phyloP scores from a whole-genome alignment of 2,888 invertebrate genomes.

The Orthosia gracilis region DNA sequence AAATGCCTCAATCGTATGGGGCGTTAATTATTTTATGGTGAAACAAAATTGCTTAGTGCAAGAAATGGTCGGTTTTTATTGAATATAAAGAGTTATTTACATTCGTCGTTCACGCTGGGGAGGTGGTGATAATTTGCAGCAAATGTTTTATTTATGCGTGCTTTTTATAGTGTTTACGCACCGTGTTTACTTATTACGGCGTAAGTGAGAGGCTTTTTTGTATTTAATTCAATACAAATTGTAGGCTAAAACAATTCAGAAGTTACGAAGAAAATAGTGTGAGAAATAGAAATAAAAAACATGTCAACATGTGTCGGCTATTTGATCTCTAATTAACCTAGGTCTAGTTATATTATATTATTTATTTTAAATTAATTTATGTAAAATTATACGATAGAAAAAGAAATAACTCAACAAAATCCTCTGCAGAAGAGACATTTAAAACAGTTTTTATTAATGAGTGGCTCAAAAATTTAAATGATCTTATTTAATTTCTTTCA shows the following conservation, averaged over 20 bases:
- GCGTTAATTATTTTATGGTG: conserved; percentile 69
- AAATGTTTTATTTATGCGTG: conserved; percentile 48
- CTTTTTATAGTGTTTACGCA: conserved; percentile 31
- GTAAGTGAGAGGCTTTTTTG: conserved; percentile 24
- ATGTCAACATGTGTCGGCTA: not conserved
- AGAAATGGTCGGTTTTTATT: conserved; percentile 61
- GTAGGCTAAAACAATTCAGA: not conserved
- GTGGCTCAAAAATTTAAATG: too few relatives aligned
- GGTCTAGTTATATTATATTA: not conserved
- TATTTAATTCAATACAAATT: not conserved
- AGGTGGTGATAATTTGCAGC: conserved; percentile 48
- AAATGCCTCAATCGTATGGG: conserved; percentile 60
- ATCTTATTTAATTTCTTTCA: too few relatives aligned
- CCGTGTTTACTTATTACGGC: conserved; percentile 10
- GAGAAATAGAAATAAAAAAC: not conserved
- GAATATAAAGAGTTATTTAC: conserved; percentile 63
- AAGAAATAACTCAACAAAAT: not conserved
- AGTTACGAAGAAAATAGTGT: not conserved
- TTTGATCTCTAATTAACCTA: not conserved
- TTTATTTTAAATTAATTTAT: too few relatives aligned
- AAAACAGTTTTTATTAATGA: too few relatives aligned
- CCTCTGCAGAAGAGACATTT: not conserved
- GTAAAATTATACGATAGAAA: not conserved
- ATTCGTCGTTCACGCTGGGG: conserved; percentile 59
- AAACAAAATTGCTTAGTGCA: conserved; percentile 66